These are phyloP conservation scores for Oreotrochilus melanogaster DNA, from an alignment of 2,113 vertebrate species.

Conservation along the genomic window DNA sequence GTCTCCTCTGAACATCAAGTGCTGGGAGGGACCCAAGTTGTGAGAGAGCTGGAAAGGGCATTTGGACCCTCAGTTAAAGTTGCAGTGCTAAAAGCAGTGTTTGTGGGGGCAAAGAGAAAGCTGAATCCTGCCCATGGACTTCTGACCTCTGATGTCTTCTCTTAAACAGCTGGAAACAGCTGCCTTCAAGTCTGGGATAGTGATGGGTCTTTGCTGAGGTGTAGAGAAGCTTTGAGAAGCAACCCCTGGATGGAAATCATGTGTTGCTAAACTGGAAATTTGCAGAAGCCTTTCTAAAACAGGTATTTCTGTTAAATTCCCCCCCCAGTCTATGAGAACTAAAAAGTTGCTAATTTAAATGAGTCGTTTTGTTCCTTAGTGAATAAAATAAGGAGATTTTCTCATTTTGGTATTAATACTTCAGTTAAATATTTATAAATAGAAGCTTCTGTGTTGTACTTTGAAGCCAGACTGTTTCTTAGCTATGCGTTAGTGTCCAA, in stretches of 20 bases:
- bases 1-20: neutral
- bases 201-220: neutral
- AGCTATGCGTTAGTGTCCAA: slow-evolving; percentile 9
- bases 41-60: neutral
- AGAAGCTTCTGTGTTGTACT: slow-evolving; percentile 9
- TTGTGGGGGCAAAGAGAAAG: neutral
- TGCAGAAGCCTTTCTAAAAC: neutral
- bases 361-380: neutral
- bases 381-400: neutral
- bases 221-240: neutral
- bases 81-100: fast-evolving
- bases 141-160: neutral
- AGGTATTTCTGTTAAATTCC: neutral
- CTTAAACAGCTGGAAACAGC: neutral
- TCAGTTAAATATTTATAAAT: slow-evolving; percentile 43
- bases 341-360: neutral
- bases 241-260: neutral
- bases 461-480: slow-evolving; percentile 31
- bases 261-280: neutral
- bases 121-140: neutral
- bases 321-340: neutral
- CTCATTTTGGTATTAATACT: neutral
- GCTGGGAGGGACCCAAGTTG: neutral
- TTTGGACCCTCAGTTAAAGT: neutral
- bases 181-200: neutral